These are phyloP conservation scores for Salvelinus namaycush DNA, from an alignment of 2,113 vertebrate genomes.

Conservation along the genomic window DNA sequence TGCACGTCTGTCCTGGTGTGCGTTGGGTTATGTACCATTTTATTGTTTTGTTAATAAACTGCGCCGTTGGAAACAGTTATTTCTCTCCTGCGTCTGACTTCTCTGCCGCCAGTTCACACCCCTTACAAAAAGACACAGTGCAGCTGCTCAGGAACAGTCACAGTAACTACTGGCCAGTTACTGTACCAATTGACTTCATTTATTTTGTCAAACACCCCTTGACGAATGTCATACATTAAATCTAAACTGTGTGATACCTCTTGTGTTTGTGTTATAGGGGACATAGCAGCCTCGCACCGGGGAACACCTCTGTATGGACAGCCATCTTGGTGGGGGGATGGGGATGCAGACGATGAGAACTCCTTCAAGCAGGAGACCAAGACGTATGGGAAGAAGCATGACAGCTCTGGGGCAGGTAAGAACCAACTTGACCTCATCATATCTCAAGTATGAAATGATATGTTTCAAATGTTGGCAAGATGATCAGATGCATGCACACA, in stretches of 20 bases:
- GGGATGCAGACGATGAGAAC: slow-evolving; percentile 88
- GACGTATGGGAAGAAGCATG: slow-evolving; percentile 79
- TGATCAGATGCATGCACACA: no score
- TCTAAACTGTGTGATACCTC: background rate
- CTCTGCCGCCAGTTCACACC: no score
- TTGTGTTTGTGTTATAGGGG: slow-evolving; percentile 60
- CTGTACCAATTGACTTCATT: background rate
- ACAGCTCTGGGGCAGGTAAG: slow-evolving; percentile 78
- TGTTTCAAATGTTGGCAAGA: no score
- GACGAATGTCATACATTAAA: no score
- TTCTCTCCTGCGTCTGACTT: no score
- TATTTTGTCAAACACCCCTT: background rate
- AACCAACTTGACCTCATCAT: background rate
- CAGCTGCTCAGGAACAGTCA: no score
- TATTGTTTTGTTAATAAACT: no score
- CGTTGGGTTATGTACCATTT: no score
- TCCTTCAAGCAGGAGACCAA: slow-evolving; percentile 85
- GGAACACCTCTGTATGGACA: slow-evolving; percentile 96
- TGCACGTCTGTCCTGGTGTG: no score
- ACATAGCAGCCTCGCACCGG: slow-evolving; percentile 85
- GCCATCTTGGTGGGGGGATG: slow-evolving; percentile 98
- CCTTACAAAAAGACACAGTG: slow-evolving; percentile 1
- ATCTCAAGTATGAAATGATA: no score
- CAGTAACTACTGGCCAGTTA: no score
- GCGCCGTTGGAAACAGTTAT: no score